These are phyloP conservation scores for Pogoniulus pusillus DNA, from an alignment of 2,797 vertebrate species.

Conservation along the genomic window DNA sequence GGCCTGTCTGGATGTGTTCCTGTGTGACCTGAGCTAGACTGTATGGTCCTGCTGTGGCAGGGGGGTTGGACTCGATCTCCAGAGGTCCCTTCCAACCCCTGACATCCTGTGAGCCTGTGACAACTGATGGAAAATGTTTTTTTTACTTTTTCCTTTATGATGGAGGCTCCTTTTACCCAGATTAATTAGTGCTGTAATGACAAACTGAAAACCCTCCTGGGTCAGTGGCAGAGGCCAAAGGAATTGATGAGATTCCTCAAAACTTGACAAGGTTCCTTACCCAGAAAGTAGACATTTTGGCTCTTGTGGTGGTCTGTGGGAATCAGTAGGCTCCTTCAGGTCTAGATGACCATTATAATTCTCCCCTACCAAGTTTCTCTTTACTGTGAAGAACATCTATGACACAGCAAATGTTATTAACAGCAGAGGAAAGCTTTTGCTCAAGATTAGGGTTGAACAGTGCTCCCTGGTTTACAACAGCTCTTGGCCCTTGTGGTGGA, in stretches of 20 bases:
- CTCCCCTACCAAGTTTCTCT: background rate
- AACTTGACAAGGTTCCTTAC: background rate
- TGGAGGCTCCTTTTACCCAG: background rate
- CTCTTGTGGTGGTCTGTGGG: background rate
- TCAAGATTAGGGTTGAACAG: background rate
- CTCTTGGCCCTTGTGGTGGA: background rate
- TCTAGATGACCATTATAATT: background rate
- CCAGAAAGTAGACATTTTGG: accelerated
- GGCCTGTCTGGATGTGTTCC: too few species aligned
- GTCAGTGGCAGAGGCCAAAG: background rate
- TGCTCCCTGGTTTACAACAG: background rate
- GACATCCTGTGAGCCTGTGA: background rate
- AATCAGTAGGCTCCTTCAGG: background rate
- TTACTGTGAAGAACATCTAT: background rate
- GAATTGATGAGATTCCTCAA: background rate
- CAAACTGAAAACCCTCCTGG: background rate
- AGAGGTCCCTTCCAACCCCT: too few species aligned
- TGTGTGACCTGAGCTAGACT: too few species aligned
- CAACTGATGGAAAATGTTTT: background rate
- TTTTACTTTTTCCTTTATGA: background rate
- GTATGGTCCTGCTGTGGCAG: too few species aligned
- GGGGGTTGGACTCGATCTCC: too few species aligned
- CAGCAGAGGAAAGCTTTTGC: background rate
- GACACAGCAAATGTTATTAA: background rate
- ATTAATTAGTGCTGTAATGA: background rate